phyloP scores from a whole-genome alignment of 64 coral and sea anemone genomes.

The Dendronephthya gigantea region DNA sequence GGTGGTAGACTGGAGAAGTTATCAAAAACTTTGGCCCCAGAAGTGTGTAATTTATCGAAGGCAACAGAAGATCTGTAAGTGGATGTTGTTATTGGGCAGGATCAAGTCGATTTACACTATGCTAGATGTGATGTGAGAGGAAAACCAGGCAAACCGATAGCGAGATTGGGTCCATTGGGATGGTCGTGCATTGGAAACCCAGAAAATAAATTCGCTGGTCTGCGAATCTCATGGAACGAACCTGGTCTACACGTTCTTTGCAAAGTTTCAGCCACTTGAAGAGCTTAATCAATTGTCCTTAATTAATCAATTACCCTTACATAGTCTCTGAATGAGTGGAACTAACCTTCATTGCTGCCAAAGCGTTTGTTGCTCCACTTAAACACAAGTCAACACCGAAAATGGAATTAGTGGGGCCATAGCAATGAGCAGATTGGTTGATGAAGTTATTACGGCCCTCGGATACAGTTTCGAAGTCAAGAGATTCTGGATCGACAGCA shows the following conservation, averaged over 20 bases:
- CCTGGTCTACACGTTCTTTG: slow-evolving; percentile 14
- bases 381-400: too few relatives aligned
- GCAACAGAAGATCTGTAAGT: neutral
- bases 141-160: slow-evolving; percentile 1
- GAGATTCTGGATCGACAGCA: too few relatives aligned
- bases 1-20: neutral
- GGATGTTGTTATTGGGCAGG: neutral
- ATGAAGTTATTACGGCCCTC: too few relatives aligned
- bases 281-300: slow-evolving; percentile 1
- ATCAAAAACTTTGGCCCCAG: neutral
- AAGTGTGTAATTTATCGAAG: neutral
- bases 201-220: neutral
- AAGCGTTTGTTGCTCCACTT: too few relatives aligned
- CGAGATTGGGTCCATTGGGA: slow-evolving; percentile 24
- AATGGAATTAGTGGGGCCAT: too few relatives aligned
- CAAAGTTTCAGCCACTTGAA: neutral
- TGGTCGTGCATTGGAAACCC: slow-evolving; percentile 24
- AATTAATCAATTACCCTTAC: too few relatives aligned
- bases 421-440: too few relatives aligned
- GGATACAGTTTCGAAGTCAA: too few relatives aligned
- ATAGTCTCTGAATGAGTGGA: too few relatives aligned
- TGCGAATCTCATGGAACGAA: neutral
- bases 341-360: too few relatives aligned
- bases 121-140: slow-evolving; percentile 29
- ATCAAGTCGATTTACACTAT: neutral